These are phyloP conservation scores for Ameiurus melas DNA, from an alignment of 2,113 vertebrate species.

Conservation along the genomic window DNA sequence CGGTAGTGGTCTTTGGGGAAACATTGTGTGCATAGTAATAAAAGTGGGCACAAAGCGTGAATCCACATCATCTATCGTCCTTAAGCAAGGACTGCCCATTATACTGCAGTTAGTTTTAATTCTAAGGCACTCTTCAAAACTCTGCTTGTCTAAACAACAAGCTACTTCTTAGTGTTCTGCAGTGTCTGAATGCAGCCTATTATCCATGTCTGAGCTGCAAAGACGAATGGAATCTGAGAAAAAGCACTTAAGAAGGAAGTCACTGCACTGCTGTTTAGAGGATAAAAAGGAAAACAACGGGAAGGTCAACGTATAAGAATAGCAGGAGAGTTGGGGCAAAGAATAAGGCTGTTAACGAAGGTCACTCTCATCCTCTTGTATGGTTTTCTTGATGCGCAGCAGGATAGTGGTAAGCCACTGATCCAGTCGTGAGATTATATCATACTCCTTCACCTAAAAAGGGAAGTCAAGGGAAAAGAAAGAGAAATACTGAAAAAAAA, in stretches of 20 bases:
- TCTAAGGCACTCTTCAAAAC: conserved; percentile 16
- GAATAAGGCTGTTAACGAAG: conserved; percentile 67
- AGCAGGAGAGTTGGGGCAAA: conserved; percentile 45
- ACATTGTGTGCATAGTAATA: conserved; percentile 27
- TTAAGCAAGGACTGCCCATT: conserved; percentile 8
- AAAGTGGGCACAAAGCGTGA: conserved; percentile 7
- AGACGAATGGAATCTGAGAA: neutral
- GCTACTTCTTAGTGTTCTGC: conserved; percentile 34
- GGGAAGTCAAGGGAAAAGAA: neutral
- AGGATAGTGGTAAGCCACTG: conserved; percentile 97
- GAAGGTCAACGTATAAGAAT: neutral
- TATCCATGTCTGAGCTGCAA: neutral
- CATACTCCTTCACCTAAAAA: conserved; percentile 88
- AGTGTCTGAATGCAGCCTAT: neutral
- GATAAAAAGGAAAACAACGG: neutral
- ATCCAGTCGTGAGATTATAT: conserved; percentile 89
- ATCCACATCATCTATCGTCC: conserved; percentile 2
- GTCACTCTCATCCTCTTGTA: conserved; percentile 86
- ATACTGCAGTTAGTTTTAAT: conserved; percentile 22
- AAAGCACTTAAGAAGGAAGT: neutral
- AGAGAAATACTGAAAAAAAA: no score
- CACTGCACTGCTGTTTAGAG: conserved; percentile 11
- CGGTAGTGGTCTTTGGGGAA: neutral
- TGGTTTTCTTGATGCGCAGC: conserved; percentile 93
- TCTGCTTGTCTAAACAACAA: conserved; percentile 19